A percentile compares a stretch with the other conserved stretches of the same genome.
phyloP scores from a whole-genome alignment of 1,140 invertebrate species.

The Danaus melanippus region DNA sequence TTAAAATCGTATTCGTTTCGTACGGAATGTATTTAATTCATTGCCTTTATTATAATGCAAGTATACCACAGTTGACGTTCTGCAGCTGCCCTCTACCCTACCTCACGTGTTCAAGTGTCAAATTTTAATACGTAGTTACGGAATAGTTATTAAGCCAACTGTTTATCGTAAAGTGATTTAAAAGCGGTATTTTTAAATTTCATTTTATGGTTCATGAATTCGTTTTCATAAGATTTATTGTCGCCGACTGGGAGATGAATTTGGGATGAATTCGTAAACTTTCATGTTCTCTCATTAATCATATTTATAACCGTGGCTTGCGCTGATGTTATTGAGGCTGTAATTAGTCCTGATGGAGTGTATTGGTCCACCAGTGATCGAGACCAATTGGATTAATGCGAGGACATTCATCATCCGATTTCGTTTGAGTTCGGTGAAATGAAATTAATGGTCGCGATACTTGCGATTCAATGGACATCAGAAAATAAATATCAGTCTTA shows the following conservation, averaged over 20 bases:
- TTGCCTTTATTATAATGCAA: no score
- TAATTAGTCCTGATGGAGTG: conserved; percentile 13
- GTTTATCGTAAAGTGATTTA: no score
- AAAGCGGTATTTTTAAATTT: no score
- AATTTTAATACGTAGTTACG: conserved; percentile 18
- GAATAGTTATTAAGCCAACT: background rate
- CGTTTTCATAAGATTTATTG: no score
- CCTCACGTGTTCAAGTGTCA: conserved; percentile 11
- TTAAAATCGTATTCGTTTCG: no score
- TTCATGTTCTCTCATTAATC: conserved; percentile 13
- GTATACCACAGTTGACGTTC: no score
- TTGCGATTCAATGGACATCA: background rate
- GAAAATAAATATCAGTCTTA: no score
- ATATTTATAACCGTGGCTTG: conserved; percentile 3
- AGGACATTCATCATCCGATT: conserved; percentile 15
- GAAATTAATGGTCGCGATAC: conserved; percentile 12
- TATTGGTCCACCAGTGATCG: background rate
- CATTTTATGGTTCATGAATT: no score
- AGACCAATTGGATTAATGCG: conserved; percentile 18
- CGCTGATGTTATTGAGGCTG: conserved; percentile 9
- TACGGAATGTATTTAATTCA: no score
- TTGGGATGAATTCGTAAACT: background rate
- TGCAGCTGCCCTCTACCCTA: no score
- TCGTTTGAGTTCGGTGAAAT: conserved; percentile 9
- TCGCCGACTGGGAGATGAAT: no score